These are phyloP conservation scores for Betta splendens DNA, from an alignment of 2,797 vertebrate species.

Conservation along the genomic window DNA sequence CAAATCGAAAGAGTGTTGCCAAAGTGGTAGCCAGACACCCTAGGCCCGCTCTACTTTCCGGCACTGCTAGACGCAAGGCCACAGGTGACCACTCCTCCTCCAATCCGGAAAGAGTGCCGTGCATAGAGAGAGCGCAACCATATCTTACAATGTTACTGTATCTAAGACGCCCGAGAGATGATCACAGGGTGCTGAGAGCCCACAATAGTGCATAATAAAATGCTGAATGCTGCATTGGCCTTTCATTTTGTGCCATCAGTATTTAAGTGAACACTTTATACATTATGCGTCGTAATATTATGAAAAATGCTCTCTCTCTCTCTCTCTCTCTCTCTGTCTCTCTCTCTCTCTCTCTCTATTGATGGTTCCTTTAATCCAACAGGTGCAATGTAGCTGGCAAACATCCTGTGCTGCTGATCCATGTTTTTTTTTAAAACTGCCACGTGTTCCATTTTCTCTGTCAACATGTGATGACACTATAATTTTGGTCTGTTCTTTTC, in stretches of 20 bases:
- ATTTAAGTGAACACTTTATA: no score
- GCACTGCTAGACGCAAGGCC: conserved; percentile 94
- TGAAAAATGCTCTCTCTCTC: conserved; percentile 53
- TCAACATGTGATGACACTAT: conserved; percentile 19
- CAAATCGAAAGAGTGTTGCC: conserved; percentile 94
- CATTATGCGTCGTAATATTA: not conserved
- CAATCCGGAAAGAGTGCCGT: conserved; percentile 45
- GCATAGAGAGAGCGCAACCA: conserved; percentile 63
- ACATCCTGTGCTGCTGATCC: conserved; percentile 82
- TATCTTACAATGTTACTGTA: not conserved
- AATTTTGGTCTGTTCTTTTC: conserved; percentile 14
- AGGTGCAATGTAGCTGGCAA: conserved; percentile 94
- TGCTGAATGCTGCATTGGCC: not conserved
- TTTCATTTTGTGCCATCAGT: not conserved
- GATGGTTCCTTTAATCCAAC: conserved; percentile 52
- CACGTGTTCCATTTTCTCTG: conserved; percentile 29
- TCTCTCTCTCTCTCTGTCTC: conserved; percentile 73
- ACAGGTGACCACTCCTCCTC: conserved; percentile 86
- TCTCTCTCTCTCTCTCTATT: conserved; percentile 69
- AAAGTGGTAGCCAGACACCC: conserved; percentile 93
- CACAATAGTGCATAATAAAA: no score
- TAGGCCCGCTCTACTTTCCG: conserved; percentile 92
- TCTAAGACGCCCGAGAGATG: not conserved
- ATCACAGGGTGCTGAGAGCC: not conserved
- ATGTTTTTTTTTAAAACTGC: conserved; percentile 74